Conservation (phyloP, 2,113 vertebrate species). For the Elachura formosa region DNA sequence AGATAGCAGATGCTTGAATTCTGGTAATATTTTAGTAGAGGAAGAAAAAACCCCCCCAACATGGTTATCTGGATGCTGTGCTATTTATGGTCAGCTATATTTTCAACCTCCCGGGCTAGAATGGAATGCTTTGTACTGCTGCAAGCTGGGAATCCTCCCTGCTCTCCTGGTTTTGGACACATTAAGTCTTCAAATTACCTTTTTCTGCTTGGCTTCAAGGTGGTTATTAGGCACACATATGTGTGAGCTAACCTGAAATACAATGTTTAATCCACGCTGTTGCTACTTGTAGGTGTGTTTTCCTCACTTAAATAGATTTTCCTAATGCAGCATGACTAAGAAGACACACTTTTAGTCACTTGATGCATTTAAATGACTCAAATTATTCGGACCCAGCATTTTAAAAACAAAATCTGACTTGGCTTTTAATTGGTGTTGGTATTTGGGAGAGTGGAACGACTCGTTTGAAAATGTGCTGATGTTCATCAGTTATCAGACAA, state of each 20-base stretch:
- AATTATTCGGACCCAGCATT: not conserved
- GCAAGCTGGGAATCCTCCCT: constrained; percentile 40
- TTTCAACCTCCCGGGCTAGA: constrained; percentile 25
- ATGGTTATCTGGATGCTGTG: constrained; percentile 31
- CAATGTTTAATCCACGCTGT: not conserved
- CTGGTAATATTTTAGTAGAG: constrained; percentile 25
- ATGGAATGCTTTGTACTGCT: constrained; percentile 65
- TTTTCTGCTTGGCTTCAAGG: not conserved
- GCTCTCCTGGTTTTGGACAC: not conserved
- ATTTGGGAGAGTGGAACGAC: constrained; percentile 36
- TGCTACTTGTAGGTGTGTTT: not conserved
- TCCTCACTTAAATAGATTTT: not conserved
- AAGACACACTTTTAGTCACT: not conserved
- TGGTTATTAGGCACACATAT: not conserved
- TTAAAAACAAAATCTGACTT: constrained; percentile 17
- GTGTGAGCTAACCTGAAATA: not conserved
- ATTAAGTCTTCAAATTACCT: not conserved
- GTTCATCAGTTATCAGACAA: constrained; percentile 42
- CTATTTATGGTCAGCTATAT: constrained; percentile 58
- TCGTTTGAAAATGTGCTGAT: constrained; percentile 59
- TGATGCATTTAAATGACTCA: not conserved
- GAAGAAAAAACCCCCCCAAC: not conserved
- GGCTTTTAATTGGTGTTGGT: constrained; percentile 24
- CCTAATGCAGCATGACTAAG: constrained; percentile 1
- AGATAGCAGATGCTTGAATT: constrained; percentile 32